Evolutionary conservation across 2,888 invertebrate species (phyloP), one percentile per base, ranked within the genome.

Genomic region (Eupithecia vulgata): DNA sequence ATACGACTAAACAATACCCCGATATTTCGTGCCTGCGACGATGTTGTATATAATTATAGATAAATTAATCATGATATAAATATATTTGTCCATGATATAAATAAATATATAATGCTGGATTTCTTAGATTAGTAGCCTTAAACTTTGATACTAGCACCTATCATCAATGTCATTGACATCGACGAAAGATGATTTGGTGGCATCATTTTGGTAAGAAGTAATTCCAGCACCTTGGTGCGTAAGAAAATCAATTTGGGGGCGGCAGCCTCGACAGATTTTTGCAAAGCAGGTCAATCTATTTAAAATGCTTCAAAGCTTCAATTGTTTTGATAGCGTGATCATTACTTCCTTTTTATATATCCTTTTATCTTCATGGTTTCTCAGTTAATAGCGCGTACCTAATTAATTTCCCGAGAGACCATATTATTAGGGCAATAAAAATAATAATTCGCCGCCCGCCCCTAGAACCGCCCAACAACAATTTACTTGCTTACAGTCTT

Each of bases 341-440:
- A 73, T 68, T 71, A 67, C 64, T 69, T 67, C 67, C 67, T 71
- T 71, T n/a, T 68, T 64, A 68, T 71, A 61, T 71, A 59, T n/a
- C 68, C 40, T 70, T 73, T 76, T 73, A 73, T 72, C 45, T 71
- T 59, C 66, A 71, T 66, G 68, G 71, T 68, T 68, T 71, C 52
- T 73, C 67, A 78, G 74, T 78, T 78, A 71, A 78, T 75, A 78
- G 76, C 76, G 70, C 76, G 76, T 77, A 73, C 72, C 78, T 88
- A 87, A 89, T 89, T 90, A 90, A 87, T 85, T 85, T 84, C 78
- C 79, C 78, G 75, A 85, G 81, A 79, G 81, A 81, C 81, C 80
- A 80, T 84, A 82, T 86, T 87, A 88, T 88, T 83, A 85, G 77
- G 80, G 85, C 82, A 83, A 90, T 91, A 88, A 90, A 89, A 88